These are phyloP conservation scores for Frankliniella intonsa DNA, from an alignment of 2,888 invertebrate genomes.

Conservation along the genomic window DNA sequence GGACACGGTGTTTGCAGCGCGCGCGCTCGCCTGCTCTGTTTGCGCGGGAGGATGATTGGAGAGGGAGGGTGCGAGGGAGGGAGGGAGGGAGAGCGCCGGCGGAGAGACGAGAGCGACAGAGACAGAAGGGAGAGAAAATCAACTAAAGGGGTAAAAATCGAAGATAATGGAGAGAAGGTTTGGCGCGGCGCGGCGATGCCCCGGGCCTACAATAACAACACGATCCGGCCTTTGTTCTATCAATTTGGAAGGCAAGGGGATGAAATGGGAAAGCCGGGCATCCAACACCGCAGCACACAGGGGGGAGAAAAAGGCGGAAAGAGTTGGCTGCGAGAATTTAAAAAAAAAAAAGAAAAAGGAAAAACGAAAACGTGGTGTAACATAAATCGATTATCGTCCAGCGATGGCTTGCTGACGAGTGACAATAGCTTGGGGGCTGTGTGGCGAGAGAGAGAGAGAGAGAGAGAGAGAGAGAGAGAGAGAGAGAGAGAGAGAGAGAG, in stretches of 20 bases:
- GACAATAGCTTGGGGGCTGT: neutral
- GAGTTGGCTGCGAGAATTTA: neutral
- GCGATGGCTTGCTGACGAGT: neutral
- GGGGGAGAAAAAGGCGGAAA: neutral
- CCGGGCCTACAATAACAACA: constrained; percentile 7
- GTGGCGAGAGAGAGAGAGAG: neutral
- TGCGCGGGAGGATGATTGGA: neutral
- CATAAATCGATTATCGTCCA: constrained; percentile 20
- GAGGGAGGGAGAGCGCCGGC: too few species aligned
- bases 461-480: neutral
- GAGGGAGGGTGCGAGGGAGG: neutral
- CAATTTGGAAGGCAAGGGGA: neutral
- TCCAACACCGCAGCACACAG: neutral
- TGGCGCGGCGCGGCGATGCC: neutral
- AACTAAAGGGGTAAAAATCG: constrained; percentile 12
- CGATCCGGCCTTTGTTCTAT: neutral
- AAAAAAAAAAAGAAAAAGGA: neutral
- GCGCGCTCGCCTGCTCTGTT: neutral
- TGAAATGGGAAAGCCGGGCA: neutral
- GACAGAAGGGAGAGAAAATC: neutral
- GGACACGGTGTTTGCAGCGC: neutral
- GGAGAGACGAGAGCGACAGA: too few species aligned
- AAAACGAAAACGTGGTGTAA: neutral
- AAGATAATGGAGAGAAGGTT: neutral
- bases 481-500: neutral